These are phyloP conservation scores for Xylocopa sonorina DNA, from an alignment of 1,140 invertebrate species.

Conservation along the genomic window DNA sequence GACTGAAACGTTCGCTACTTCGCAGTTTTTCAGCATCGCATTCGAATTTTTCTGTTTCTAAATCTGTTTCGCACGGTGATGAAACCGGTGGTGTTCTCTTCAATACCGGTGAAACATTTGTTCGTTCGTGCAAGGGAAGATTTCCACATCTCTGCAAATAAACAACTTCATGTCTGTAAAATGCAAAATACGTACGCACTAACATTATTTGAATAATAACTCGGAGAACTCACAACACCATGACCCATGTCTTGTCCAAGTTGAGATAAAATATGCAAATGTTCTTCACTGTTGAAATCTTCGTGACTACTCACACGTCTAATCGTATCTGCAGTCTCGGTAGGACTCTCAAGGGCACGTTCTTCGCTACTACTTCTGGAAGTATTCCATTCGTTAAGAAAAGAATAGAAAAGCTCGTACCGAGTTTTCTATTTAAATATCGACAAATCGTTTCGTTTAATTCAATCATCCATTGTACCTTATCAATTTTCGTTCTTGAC, in stretches of 20 bases:
- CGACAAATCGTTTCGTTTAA: too few species aligned
- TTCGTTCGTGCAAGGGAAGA: constrained; percentile 77
- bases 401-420: not conserved
- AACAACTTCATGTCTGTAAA: constrained; percentile 2
- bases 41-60: constrained; percentile 77
- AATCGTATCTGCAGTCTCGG: constrained; percentile 80
- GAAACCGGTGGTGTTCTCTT: constrained; percentile 73
- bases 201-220: not conserved
- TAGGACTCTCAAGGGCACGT: constrained; percentile 78
- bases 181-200: not conserved
- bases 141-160: constrained; percentile 73
- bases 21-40: constrained; percentile 81
- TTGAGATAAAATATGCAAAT: constrained; percentile 78
- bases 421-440: too few species aligned
- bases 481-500: constrained; percentile 89
- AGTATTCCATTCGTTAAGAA: not conserved
- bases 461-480: constrained; percentile 79
- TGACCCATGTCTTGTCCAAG: constrained; percentile 78
- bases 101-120: constrained; percentile 77
- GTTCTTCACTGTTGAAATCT: constrained; percentile 83
- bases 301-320: constrained; percentile 86
- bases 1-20: constrained; percentile 84
- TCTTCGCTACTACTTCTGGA: constrained; percentile 86
- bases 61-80: constrained; percentile 72
- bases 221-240: constrained; percentile 72